These are phyloP conservation scores for Choloepus didactylus DNA, from an alignment of 2,797 vertebrate genomes.

Conservation along the genomic window DNA sequence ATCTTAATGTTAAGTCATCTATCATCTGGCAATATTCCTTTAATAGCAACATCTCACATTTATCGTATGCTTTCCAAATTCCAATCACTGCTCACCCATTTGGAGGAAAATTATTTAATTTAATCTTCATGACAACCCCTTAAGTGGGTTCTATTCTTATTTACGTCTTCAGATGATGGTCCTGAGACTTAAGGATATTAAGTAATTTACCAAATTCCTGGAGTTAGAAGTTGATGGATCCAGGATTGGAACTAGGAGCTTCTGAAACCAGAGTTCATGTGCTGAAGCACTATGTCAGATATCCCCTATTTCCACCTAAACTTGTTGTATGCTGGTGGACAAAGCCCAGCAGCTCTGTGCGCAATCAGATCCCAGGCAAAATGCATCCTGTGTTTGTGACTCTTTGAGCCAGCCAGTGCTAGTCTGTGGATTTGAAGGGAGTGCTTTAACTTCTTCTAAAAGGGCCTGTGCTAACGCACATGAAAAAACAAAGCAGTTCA, in stretches of 20 bases:
- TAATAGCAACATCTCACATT: background rate
- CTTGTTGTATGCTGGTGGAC: background rate
- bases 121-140: background rate
- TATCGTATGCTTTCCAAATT: background rate
- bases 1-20: background rate
- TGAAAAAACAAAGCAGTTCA: constrained; percentile 84
- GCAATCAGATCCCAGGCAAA: background rate
- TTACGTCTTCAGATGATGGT: background rate
- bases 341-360: background rate
- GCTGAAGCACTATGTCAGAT: background rate
- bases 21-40: background rate
- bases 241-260: background rate
- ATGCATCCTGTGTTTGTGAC: background rate
- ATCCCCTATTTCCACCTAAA: background rate
- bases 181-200: background rate
- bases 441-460: constrained; percentile 75
- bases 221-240: background rate
- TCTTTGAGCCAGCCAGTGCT: constrained; percentile 51
- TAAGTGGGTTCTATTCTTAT: background rate
- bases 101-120: background rate
- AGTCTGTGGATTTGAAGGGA: constrained; percentile 75
- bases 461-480: background rate
- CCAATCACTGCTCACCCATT: background rate
- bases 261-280: background rate
- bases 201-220: background rate